A percentile compares a stretch with the other conserved stretches of the same genome.
These are phyloP conservation scores for Myotis yumanensis DNA, from an alignment of 2,113 vertebrate genomes.

Conservation along the genomic window DNA sequence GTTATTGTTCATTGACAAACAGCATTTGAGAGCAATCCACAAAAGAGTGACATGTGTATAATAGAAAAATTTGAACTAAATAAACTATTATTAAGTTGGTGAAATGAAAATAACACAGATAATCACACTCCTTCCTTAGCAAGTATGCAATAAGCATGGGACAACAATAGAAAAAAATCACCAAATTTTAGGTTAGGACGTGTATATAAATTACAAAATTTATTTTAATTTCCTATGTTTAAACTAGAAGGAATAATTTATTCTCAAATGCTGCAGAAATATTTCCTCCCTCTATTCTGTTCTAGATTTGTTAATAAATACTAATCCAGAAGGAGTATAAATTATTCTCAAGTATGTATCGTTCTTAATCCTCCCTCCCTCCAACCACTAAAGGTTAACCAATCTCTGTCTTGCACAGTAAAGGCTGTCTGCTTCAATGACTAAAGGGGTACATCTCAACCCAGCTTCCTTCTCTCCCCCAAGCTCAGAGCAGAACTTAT, in stretches of 20 bases:
- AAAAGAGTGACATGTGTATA: not conserved
- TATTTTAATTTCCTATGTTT: constrained; percentile 43
- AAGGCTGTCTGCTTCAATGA: not conserved
- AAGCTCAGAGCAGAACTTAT: not conserved
- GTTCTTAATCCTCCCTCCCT: not conserved
- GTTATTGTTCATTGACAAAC: constrained; percentile 47
- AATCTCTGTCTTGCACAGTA: not conserved
- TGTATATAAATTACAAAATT: not conserved
- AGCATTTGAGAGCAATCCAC: not conserved
- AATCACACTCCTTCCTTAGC: not conserved
- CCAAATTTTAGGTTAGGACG: not conserved
- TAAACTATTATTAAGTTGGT: constrained; percentile 39
- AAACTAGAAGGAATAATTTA: constrained; percentile 22
- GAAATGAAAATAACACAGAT: constrained; percentile 35
- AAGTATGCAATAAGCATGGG: not conserved
- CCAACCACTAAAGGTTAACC: not conserved
- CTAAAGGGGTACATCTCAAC: not conserved
- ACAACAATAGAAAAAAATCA: not conserved
- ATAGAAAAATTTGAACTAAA: constrained; percentile 17
- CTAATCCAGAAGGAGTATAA: not conserved
- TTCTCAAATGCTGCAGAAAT: not conserved
- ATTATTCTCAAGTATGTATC: not conserved
- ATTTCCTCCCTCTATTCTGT: not conserved
- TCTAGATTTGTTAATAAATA: constrained; percentile 30
- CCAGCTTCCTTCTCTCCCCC: not conserved